Evolutionary conservation across 35 echinoderm and acorn worm species (phyloP), one percentile per base, ranked within the genome.

Genomic region (Ptychodera flava): DNA sequence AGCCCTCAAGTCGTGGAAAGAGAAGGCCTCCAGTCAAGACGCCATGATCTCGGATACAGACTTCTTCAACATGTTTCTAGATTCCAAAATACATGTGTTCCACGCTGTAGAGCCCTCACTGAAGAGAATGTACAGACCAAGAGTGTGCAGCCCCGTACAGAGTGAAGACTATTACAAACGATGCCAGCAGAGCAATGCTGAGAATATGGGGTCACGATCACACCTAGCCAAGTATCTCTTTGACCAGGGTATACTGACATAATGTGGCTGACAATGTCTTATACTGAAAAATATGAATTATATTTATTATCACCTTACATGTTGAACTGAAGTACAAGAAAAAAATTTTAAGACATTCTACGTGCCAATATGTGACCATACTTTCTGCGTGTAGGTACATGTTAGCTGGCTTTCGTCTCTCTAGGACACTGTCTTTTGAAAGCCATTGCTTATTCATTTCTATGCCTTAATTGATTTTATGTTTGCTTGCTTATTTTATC

Each of bases 11-110:
- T 85, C 90, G 28, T 99, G 96, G 96, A 86, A 94, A 38, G 92
- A 99, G 83, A 99, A 94, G 79, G 90, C 94, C 34, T 93, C 96
- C 14, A 90, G 88, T 28, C 94, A 90, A 22, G 96, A 99, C 77
- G 92, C 92, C 86, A 99, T 99, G 77, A 92, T 94, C 37, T 99
- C 96, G 33, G 96, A 99, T 38, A 84, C 91, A 16, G 96, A 99
- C 78, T 85, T 99, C n/a, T 99, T 99, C 81, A 92, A 99, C 30
- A 99, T 97, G 96, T 99, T 99, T 30, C 88, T 99, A 15, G 88
- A 92, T 45, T 81, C 89, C 31, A 94, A 99, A 37, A 75, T 99
- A 31, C 92, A 94, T 77, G 93, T 92, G 33, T 92, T 94, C 75
- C 79, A 92, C 38, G 96, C 96, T 38, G 96, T 99, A 30, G 96